These are phyloP conservation scores for Erpobdella octoculata DNA, from an alignment of 2,888 invertebrate species.

Conservation along the genomic window DNA sequence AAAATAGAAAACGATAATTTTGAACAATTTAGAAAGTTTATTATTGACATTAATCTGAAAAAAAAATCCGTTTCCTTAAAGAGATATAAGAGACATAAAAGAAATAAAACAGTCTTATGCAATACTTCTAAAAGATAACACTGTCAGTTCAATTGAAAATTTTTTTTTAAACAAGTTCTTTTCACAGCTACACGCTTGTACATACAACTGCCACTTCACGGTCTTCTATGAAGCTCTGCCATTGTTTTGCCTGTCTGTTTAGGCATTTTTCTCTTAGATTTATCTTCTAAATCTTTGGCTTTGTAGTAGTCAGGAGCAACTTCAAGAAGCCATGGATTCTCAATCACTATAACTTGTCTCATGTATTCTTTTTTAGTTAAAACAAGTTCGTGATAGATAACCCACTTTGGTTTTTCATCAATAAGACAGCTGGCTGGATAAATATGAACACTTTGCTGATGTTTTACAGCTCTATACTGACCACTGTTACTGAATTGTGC, in stretches of 20 bases:
- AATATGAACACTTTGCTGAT: constrained; percentile 94
- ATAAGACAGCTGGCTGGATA: constrained; percentile 94
- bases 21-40: no score
- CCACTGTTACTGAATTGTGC: constrained; percentile 76
- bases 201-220: no score
- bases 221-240: constrained; percentile 22
- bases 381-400: constrained; percentile 92
- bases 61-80: no score
- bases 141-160: no score
- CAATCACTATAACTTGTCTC: constrained; percentile 94
- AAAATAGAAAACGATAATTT: no score
- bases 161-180: no score
- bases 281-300: constrained; percentile 84
- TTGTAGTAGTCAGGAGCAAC: constrained; percentile 99
- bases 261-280: constrained; percentile 92
- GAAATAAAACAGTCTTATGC: no score
- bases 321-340: constrained; percentile 92
- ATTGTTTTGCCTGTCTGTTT: constrained; percentile 62
- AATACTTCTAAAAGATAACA: no score
- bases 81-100: no score
- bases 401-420: constrained; percentile 91
- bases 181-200: no score
- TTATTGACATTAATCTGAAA: no score
- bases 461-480: constrained; percentile 92
- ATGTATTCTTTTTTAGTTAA: constrained; percentile 98